Base-by-base conservation (phyloP, 2,113 vertebrate genomes). In the Sarotherodon lohbergeri region DNA sequence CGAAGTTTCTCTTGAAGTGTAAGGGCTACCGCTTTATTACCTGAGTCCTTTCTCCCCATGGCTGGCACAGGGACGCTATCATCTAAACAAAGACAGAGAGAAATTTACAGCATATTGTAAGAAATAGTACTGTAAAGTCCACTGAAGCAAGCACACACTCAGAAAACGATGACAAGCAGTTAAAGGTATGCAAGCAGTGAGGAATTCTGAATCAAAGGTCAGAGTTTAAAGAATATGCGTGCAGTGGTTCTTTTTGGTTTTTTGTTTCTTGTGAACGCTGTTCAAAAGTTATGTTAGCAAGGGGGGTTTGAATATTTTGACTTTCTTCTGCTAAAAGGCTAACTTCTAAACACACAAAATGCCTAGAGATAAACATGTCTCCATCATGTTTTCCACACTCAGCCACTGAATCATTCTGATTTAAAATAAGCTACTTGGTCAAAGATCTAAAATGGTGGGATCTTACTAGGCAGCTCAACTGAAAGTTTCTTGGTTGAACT, bases 21-120 rank as follows among this genome's bases (percentile, higher is more conserved):
- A 52, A 52, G 17, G n/a, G 59, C 91, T 89, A 80, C 73, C 55
- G 22, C 54, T 91, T 89, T 80, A 94, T 97, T 97, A 99, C 98
- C 98, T 99, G 98, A 99, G 94, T 99, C 98, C 96, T 99, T 99
- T 95, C 98, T 98, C 92, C 96, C 98, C 93, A 93, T 96, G 91
- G 96, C 86, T 93, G 96, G 94, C 95, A 97, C 95, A 95, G 97
- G 96, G 96, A 97, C 96, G 96, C 96, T 97, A 97, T 97, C 96
- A 98, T 98, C 98, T 99, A 97, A 97, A 99, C 97, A 97, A 96
- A 97, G 97, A 98, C 96, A 95, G 80, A 97, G 89, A 97, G 91
- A 96, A 86, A 92, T 96, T 96, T 96, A 96, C 95, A 96, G 95
- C 94, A 97, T 95, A 96, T 96, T 94, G 90, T 93, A 90, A 88